These are phyloP conservation scores for Morelia viridis DNA, from an alignment of 2,797 vertebrate genomes.

Conservation along the genomic window DNA sequence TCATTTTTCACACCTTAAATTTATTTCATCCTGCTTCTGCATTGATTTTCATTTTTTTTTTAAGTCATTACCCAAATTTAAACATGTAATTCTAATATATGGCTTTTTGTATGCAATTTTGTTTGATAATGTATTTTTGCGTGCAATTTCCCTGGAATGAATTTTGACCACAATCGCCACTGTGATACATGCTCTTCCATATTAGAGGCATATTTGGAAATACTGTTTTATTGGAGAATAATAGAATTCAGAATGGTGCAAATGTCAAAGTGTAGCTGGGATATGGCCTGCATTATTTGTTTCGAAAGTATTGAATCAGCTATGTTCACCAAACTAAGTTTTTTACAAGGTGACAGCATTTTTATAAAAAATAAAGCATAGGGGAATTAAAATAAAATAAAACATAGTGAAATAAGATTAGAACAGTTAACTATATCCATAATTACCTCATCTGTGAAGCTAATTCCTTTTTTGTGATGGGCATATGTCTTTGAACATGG, in stretches of 20 bases:
- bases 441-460: neutral
- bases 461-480: conserved; percentile 11
- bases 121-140: neutral
- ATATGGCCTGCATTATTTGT: neutral
- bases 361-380: neutral
- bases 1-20: neutral
- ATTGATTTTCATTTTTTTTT: neutral
- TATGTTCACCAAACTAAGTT: neutral
- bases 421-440: neutral
- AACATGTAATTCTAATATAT: neutral
- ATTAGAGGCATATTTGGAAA: neutral
- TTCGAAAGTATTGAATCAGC: neutral
- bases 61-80: neutral
- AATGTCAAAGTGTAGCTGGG: neutral
- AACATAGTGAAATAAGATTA: neutral
- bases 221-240: neutral
- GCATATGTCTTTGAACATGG: conserved; percentile 9
- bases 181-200: neutral
- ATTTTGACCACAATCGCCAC: neutral
- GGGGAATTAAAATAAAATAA: neutral
- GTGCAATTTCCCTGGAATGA: neutral
- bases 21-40: neutral
- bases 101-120: neutral
- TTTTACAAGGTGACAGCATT: neutral
- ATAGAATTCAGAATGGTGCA: neutral